Conservation (phyloP, 2,113 vertebrate species). For the Myanophis thanlyinensis region DNA sequence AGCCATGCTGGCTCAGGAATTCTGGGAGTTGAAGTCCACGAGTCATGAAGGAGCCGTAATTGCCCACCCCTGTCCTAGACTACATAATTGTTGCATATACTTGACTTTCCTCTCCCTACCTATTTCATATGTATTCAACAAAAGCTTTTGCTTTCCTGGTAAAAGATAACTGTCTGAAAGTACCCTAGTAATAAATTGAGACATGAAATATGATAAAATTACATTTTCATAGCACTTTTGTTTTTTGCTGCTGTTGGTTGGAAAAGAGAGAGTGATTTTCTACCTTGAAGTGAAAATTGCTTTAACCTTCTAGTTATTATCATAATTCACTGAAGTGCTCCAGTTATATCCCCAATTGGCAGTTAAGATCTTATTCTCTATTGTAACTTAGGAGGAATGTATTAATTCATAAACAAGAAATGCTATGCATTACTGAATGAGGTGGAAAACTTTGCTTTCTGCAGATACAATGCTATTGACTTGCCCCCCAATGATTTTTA, state of each 20-base stretch:
- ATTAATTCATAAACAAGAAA: constrained; percentile 48
- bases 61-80: no score
- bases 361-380: constrained; percentile 29
- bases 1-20: no score
- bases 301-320: constrained; percentile 40
- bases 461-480: background rate
- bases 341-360: constrained; percentile 38
- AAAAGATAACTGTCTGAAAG: constrained; percentile 4
- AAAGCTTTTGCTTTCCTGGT: background rate
- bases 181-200: constrained; percentile 38
- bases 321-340: constrained; percentile 23
- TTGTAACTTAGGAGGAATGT: constrained; percentile 46
- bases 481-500: background rate
- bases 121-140: background rate
- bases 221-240: constrained; percentile 31
- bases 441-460: background rate
- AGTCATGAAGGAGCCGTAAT: no score
- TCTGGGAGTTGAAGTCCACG: no score
- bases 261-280: constrained; percentile 23
- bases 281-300: constrained; percentile 26
- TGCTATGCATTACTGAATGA: constrained; percentile 15
- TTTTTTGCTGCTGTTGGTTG: background rate
- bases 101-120: background rate
- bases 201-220: constrained; percentile 37
- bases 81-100: background rate